phyloP scores from a whole-genome alignment of 2,113 vertebrate species.

The Regulus satrapa region DNA sequence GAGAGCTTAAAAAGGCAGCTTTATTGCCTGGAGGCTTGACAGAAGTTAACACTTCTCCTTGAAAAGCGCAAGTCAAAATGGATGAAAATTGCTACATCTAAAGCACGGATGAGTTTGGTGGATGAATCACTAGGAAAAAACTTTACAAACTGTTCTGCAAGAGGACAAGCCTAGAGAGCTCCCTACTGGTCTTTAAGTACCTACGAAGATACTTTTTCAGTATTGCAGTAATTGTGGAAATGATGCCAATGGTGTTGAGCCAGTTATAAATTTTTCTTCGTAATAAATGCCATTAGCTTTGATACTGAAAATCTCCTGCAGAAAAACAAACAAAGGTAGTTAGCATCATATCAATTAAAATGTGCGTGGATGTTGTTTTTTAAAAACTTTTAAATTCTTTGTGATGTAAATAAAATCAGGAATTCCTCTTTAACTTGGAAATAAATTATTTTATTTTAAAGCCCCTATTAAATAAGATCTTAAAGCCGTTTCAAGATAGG shows the following conservation, averaged over 20 bases:
- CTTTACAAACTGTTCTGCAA: background rate
- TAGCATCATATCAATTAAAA: background rate
- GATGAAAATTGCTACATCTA: background rate
- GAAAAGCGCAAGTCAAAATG: slow-evolving; percentile 48
- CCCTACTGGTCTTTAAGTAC: background rate
- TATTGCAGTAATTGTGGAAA: background rate
- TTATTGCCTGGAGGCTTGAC: slow-evolving; percentile 52
- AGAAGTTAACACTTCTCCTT: slow-evolving; percentile 45
- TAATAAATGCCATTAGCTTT: background rate
- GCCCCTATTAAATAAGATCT: background rate
- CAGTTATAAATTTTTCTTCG: background rate
- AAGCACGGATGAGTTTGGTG: background rate
- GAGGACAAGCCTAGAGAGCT: background rate
- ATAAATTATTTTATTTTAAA: background rate
- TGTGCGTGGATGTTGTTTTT: background rate
- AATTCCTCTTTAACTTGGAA: background rate
- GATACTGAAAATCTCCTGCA: background rate
- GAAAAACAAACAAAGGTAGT: background rate
- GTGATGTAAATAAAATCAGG: background rate
- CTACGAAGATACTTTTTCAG: background rate
- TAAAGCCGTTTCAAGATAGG: background rate
- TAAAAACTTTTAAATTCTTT: background rate
- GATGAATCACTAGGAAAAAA: background rate
- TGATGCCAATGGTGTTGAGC: background rate
- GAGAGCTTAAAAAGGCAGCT: slow-evolving; percentile 53